Percentiles rank a stretch among this genome's conserved stretches.
Conservation (phyloP, 2,797 vertebrate genomes). For the Chiroxiphia lanceolata region DNA sequence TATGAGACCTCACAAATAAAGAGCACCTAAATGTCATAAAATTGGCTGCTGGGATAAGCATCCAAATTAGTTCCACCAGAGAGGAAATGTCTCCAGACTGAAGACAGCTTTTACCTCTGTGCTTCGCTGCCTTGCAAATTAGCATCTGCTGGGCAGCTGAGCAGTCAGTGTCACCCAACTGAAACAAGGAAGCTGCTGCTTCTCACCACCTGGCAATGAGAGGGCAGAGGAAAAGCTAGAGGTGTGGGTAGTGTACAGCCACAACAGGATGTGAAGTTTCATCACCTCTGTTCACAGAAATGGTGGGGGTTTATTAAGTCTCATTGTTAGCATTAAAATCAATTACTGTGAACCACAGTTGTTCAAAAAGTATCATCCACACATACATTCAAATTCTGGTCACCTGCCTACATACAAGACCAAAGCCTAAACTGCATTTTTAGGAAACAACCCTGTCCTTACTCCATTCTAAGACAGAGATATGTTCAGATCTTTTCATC, state of each 20-base stretch:
- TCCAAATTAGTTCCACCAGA: background rate
- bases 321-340: background rate
- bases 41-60: background rate
- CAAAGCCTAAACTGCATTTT: background rate
- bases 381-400: background rate
- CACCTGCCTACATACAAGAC: background rate
- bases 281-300: background rate
- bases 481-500: background rate
- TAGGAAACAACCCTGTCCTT: background rate
- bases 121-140: background rate
- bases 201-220: background rate
- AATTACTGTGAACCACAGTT: background rate
- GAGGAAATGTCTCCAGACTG: background rate
- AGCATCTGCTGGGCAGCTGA: background rate
- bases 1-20: background rate
- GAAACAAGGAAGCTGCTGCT: background rate
- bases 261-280: background rate
- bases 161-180: background rate
- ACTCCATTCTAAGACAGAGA: background rate
- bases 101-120: background rate
- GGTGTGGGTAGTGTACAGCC: background rate
- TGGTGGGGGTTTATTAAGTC: background rate
- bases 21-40: background rate
- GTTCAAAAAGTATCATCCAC: background rate
- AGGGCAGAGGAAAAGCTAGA: background rate